Evolutionary conservation across 53 echinoderm and acorn worm genomes (phyloP).

Genomic region (Holothuria scabra): DNA sequence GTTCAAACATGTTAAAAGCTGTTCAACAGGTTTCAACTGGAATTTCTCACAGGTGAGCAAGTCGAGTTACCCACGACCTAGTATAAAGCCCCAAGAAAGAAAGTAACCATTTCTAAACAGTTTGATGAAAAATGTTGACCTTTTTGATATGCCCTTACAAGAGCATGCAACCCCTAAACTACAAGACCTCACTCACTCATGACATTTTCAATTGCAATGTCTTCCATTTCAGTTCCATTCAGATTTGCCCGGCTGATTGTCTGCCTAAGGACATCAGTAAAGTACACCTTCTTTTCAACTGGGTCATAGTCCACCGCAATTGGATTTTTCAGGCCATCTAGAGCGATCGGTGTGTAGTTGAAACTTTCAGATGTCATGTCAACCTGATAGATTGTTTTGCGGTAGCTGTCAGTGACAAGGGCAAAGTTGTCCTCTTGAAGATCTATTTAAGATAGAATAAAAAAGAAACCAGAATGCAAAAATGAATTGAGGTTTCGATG

Average conservation of each 20-base stretch:
- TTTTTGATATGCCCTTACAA: no score
- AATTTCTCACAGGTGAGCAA: no score
- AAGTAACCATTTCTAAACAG: no score
- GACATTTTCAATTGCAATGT: slow-evolving; percentile 27
- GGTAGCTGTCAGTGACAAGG: slow-evolving; percentile 78
- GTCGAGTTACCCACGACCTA: no score
- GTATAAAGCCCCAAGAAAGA: no score
- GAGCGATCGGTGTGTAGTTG: slow-evolving; percentile 61
- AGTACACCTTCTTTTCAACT: slow-evolving; percentile 73
- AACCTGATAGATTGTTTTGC: slow-evolving; percentile 82
- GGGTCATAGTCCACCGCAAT: slow-evolving; percentile 86
- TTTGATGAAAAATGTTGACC: no score
- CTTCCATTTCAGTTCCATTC: slow-evolving; percentile 55
- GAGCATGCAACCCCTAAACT: no score
- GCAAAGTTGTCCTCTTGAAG: slow-evolving; percentile 77
- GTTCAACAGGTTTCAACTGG: no score
- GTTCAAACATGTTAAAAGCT: no score
- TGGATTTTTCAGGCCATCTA: slow-evolving; percentile 69
- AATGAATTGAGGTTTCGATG: no score
- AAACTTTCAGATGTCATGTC: slow-evolving; percentile 48
- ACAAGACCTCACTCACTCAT: background rate
- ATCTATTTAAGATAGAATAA: slow-evolving; percentile 40
- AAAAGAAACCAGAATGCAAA: no score
- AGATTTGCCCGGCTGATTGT: slow-evolving; percentile 63
- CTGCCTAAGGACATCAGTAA: slow-evolving; percentile 80